Conservation (phyloP, 2,797 vertebrate species). For the Geotrypetes seraphini region DNA sequence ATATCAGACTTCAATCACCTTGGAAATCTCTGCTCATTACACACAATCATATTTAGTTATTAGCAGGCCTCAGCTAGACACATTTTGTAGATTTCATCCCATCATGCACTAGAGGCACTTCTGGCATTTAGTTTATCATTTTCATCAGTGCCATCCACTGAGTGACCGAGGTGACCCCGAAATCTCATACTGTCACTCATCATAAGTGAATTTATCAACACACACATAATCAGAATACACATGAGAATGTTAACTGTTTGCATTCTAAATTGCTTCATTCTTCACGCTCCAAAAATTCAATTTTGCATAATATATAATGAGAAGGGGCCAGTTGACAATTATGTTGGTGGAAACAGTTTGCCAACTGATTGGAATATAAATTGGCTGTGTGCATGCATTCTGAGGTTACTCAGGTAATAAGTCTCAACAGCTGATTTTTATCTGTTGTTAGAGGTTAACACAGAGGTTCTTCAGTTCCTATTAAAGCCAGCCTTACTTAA, state of each 20-base stretch:
- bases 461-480: constrained; percentile 36
- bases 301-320: constrained; percentile 87
- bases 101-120: constrained; percentile 68
- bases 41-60: constrained; percentile 62
- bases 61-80: constrained; percentile 59
- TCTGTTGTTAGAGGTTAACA: constrained; percentile 36
- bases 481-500: constrained; percentile 23
- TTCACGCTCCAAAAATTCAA: constrained; percentile 58
- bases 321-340: constrained; percentile 78
- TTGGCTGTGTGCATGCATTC: constrained; percentile 30
- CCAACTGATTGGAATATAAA: constrained; percentile 51
- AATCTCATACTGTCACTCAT: constrained; percentile 82
- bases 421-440: constrained; percentile 20
- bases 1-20: constrained; percentile 63
- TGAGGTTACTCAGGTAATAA: constrained; percentile 43
- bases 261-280: constrained; percentile 81
- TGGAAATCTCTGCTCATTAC: constrained; percentile 64
- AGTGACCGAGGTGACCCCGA: constrained; percentile 69
- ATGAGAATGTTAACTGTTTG: constrained; percentile 76
- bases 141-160: constrained; percentile 64
- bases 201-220: constrained; percentile 85
- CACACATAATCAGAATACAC: constrained; percentile 58
- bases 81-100: constrained; percentile 72
- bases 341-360: constrained; percentile 69
- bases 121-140: constrained; percentile 74